Base-by-base conservation (phyloP, 2,888 invertebrate genomes). In the Drosophila percnosoma region DNA sequence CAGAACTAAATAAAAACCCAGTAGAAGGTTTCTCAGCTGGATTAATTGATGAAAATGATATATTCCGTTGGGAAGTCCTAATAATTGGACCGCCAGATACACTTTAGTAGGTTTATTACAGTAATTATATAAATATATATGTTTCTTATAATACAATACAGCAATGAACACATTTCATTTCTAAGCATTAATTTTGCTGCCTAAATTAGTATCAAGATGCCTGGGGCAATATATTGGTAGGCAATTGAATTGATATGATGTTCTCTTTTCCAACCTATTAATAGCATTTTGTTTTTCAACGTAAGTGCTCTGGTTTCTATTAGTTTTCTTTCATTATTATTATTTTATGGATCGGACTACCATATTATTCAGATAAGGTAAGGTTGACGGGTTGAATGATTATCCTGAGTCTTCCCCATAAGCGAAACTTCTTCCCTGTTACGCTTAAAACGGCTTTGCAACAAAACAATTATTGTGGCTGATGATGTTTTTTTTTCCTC, bases 21-120 rank as follows among this genome's bases (percentile, higher is more conserved):
- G 99, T 99, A 64, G 99, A 99, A 95, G 99, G 99, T 91, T 99
- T 99, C 95, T 99, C 99, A 94, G 99, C 99, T 94, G 99, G 99
- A 90, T 95, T 99, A 90, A 98, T 99, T 94, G 99, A 99, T 94
- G 99, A 99, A 95, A 97, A 98, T 96, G 99, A 99, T 94, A 98
- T 99, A 94, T 99, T 98, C 94, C 96, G 98, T 95, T 99, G 99
- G 99, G 99, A 99, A 95, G 99, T 99, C 90, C 96, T 99, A 91
- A 99, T 99, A 93, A 99, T 99, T 94, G 99, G 99, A 91, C 99
- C 99, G 93, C 98, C 99, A 93, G 99, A 99, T 94, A 99, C 99
- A 82, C 95, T 98, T 91, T 99, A 98, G 99, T 99, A 95, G 96
- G 98, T 96, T 93, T 31, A 58, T 45, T 34, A 49, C n/a, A 52